Conservation (phyloP, 1,140 invertebrate species). For the Tyrophagus putrescentiae region DNA sequence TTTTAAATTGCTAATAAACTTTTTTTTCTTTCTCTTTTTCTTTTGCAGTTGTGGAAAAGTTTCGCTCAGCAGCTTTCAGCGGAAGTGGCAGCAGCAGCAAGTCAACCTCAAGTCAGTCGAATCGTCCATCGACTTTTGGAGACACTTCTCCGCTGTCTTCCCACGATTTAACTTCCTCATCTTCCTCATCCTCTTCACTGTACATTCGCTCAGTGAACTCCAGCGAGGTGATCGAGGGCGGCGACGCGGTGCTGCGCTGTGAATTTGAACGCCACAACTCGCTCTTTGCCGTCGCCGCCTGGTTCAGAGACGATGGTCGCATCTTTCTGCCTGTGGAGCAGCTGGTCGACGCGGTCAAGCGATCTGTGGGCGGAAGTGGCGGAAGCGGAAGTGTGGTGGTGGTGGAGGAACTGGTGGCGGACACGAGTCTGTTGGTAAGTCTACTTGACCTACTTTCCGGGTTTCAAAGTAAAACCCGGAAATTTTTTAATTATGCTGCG, state of each 20-base stretch:
- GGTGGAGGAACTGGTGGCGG: too few species aligned
- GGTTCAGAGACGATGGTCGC: constrained; percentile 36
- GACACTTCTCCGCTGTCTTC: too few species aligned
- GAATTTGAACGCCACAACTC: constrained; percentile 1
- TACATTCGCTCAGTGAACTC: constrained; percentile 1
- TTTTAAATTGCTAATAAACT: neutral
- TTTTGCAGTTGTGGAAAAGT: neutral
- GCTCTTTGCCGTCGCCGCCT: constrained; percentile 47
- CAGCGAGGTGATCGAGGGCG: neutral
- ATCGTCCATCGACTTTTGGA: too few species aligned
- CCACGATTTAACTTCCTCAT: constrained; percentile 13
- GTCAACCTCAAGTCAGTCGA: too few species aligned
- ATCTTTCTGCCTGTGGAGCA: constrained; percentile 9
- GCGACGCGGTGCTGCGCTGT: constrained; percentile 4
- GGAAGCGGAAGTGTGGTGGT: too few species aligned
- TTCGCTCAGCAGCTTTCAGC: too few species aligned
- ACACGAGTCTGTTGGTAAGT: constrained; percentile 5
- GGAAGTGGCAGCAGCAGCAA: too few species aligned
- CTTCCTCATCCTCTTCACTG: constrained; percentile 2
- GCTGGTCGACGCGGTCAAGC: neutral
- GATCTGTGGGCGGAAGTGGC: neutral
- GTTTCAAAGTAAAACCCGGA: too few species aligned
- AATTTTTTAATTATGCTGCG: too few species aligned
- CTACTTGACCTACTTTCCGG: too few species aligned
- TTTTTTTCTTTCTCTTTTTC: constrained; percentile 1